Base-by-base conservation (phyloP, 2,888 invertebrate genomes). In the Zaprionus lineosus region DNA sequence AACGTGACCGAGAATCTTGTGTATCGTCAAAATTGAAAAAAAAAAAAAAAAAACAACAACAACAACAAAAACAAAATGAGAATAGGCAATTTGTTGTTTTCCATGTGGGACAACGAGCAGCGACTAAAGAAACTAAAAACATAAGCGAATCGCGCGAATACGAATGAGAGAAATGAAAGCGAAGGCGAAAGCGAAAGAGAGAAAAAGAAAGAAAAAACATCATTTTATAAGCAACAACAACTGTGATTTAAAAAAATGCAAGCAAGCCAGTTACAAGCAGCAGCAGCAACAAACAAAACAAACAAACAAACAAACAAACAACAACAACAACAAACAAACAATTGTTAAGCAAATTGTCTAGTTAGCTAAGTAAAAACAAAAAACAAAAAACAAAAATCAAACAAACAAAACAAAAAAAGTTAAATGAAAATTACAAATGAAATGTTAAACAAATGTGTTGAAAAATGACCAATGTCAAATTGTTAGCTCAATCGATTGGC, bases 181-280 rank as follows among this genome's bases (percentile, higher is more conserved):
- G n/a, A n/a, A n/a, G n/a, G n/a, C n/a, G n/a, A n/a, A 34, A 47
- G 33, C 31, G 46, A 51, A 34, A 51, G 43, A 50, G 43, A 44
- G 26, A 24, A 41, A 24, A 36, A 44, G 40, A 19, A 33, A 46
- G 29, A 34, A 11, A 58, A 62, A 65, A 82, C 63, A 84, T 79
- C 77, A 83, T 85, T 77, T 79, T 76, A 83, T 83, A 77, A 82
- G 84, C 76, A 83, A 83, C 84, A 78, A 74, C 70, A 85, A 85
- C 85, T 84, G 82, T 83, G 81, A 82, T 82, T 75, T 57, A 63
- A 48, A 55, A 68, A 65, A 52, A 61, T 60, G 57, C 67, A 65
- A 74, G 65, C 59, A 59, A 68, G 58, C 74, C 62, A 79, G 75
- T 62, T 70, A 55, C 43, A n/a, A n/a, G n/a, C n/a, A 58, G 34